Evolutionary conservation across 2,888 invertebrate species (phyloP).

Genomic region (Portevinia maculata): DNA sequence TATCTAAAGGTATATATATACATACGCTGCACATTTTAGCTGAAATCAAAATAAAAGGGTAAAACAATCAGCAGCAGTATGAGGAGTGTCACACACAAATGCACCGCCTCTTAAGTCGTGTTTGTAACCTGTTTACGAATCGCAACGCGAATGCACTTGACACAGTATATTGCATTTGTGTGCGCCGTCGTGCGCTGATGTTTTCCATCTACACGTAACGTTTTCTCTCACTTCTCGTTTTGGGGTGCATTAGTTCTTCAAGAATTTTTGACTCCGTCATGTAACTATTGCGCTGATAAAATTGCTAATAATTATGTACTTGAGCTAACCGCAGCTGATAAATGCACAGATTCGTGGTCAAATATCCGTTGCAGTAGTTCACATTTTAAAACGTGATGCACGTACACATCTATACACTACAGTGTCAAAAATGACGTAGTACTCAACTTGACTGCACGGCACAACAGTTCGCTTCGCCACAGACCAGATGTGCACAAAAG

Average conservation of each 20-base stretch:
- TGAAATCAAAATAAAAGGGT: slow-evolving; percentile 10
- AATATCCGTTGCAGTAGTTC: neutral
- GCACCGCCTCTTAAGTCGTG: neutral
- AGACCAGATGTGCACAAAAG: slow-evolving; percentile 67
- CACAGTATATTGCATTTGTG: slow-evolving; percentile 59
- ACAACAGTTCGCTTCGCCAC: slow-evolving; percentile 30
- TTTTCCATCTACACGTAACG: neutral
- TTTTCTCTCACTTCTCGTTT: neutral
- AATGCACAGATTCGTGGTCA: slow-evolving; percentile 15
- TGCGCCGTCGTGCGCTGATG: slow-evolving; percentile 17
- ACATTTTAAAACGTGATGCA: slow-evolving; percentile 4
- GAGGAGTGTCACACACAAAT: slow-evolving; percentile 32
- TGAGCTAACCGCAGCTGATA: slow-evolving; percentile 4
- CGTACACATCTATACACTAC: slow-evolving; percentile 28
- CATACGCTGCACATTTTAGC: slow-evolving; percentile 54
- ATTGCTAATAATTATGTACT: neutral
- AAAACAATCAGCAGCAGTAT: neutral
- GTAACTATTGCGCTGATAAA: neutral
- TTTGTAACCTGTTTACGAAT: neutral
- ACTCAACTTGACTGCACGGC: slow-evolving; percentile 45
- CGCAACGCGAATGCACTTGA: slow-evolving; percentile 49
- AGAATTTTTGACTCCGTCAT: neutral
- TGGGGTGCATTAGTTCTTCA: neutral
- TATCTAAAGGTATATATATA: slow-evolving; percentile 32
- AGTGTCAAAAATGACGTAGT: slow-evolving; percentile 74